Percentiles rank a stretch among this genome's conserved stretches.
Evolutionary conservation across 2,797 vertebrate species (phyloP).

Genomic region (Prunella strophiata): DNA sequence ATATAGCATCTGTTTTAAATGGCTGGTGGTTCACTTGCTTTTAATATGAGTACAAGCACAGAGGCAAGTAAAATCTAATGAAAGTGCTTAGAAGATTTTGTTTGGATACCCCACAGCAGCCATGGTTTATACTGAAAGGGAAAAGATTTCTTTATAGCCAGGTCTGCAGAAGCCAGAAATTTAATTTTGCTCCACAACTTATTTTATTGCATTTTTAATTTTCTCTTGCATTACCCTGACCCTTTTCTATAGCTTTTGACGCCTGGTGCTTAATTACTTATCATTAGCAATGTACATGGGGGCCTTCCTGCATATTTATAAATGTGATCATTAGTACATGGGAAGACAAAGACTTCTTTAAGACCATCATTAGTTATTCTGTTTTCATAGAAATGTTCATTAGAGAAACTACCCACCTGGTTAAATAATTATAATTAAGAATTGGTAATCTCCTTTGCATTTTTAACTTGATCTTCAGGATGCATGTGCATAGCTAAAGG

Average conservation of each 20-base stretch:
- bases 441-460: conserved; percentile 81
- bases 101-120: conserved; percentile 57
- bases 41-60: conserved; percentile 50
- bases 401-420: conserved; percentile 86
- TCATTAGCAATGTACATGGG: conserved; percentile 85
- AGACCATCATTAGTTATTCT: conserved; percentile 85
- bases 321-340: conserved; percentile 85
- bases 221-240: conserved; percentile 80
- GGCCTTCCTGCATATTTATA: conserved; percentile 84
- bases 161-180: conserved; percentile 75
- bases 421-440: conserved; percentile 86
- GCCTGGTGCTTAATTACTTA: conserved; percentile 86
- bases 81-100: conserved; percentile 64
- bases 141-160: conserved; percentile 61
- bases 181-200: conserved; percentile 80
- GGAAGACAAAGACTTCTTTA: conserved; percentile 85
- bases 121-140: conserved; percentile 11
- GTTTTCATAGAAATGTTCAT: conserved; percentile 86
- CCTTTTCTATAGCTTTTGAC: conserved; percentile 82
- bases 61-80: conserved; percentile 67
- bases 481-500: conserved; percentile 42
- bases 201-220: conserved; percentile 85
- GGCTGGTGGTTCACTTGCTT: conserved; percentile 54
- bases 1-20: conserved; percentile 58
- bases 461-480: conserved; percentile 75